Base-by-base conservation (phyloP, 37 sponge, comb jelly and placozoan species). In the Amphimedon queenslandica region DNA sequence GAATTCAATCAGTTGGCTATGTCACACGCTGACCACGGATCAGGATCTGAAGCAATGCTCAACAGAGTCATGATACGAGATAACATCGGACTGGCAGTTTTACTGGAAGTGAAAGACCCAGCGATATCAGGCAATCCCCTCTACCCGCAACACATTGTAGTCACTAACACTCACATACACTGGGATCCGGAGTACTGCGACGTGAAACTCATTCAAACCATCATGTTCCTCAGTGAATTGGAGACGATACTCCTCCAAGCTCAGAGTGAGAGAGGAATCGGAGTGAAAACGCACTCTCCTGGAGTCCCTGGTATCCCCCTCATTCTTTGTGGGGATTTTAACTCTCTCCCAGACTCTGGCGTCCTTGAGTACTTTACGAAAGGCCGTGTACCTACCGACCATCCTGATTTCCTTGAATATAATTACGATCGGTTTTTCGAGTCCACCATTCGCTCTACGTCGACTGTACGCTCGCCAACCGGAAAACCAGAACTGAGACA, bases 141-240 rank as follows among this genome's bases (percentile, higher is more conserved):
- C 3, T 67, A 40, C 29, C 73, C 77, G 4, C 87, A 79, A 31
- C 80, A 93, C 43, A 32, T 97, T 29, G 60, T 97, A 6, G 92
- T 97, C 13, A 73, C 92, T 67, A 97, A 97, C 57, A 83, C 89
- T 25, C 98, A 97, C 91, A 97, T 97, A 29, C 92, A 93, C 79
- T 97, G 98, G 98, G 98, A 97, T 75, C 98, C 98, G 0, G 98
- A 97, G 70, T 97, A 76, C 41, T 55, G 75, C 4, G 98, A 97
- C 47, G 98, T 97, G 42, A 97, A 97, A 69, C 89, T 97, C 23
- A 88, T 97, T 18, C 98, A 97, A 53, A 88, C 91, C 8, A 69
- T 89, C 58, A 89, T 89, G 90, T 53, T 89, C 34, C 83, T 83
- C 76, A 76, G 78, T 34, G 90, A 89, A 34, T 65, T 89, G 58